These are phyloP conservation scores for Neomicropteryx cornuta DNA, from an alignment of 1,140 invertebrate genomes.

Conservation along the genomic window DNA sequence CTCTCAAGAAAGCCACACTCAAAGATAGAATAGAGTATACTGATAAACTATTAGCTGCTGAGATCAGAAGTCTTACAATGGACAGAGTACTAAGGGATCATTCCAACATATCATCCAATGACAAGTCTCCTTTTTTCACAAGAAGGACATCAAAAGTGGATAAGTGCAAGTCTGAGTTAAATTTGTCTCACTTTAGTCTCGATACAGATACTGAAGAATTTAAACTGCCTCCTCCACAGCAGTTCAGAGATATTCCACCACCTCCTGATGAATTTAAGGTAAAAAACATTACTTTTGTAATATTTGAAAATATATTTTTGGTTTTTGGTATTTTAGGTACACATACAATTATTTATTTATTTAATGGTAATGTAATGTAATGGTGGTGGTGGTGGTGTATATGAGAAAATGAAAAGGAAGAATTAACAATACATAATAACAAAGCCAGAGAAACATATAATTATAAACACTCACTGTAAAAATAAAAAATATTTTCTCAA, in stretches of 20 bases:
- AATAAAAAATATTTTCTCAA: background rate
- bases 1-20: slow-evolving; percentile 27
- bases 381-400: no score
- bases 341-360: no score
- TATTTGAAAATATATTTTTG: background rate
- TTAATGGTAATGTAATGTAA: no score
- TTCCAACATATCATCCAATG: slow-evolving; percentile 1
- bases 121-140: background rate
- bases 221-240: slow-evolving; percentile 65
- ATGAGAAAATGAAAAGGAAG: no score
- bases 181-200: slow-evolving; percentile 36
- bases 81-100: slow-evolving; percentile 21
- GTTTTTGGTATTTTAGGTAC: no score
- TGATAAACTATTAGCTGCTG: slow-evolving; percentile 36
- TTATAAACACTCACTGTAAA: background rate
- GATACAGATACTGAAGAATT: slow-evolving; percentile 64
- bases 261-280: slow-evolving; percentile 58
- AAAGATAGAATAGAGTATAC: slow-evolving; percentile 39
- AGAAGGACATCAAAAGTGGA: no score
- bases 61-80: slow-evolving; percentile 35
- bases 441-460: no score
- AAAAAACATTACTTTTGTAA: slow-evolving; percentile 8
- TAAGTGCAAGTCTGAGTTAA: slow-evolving; percentile 43
- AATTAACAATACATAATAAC: no score
- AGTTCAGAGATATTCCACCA: slow-evolving; percentile 71